phyloP scores from a whole-genome alignment of 1,140 invertebrate genomes.

The Nylanderia fulva region DNA sequence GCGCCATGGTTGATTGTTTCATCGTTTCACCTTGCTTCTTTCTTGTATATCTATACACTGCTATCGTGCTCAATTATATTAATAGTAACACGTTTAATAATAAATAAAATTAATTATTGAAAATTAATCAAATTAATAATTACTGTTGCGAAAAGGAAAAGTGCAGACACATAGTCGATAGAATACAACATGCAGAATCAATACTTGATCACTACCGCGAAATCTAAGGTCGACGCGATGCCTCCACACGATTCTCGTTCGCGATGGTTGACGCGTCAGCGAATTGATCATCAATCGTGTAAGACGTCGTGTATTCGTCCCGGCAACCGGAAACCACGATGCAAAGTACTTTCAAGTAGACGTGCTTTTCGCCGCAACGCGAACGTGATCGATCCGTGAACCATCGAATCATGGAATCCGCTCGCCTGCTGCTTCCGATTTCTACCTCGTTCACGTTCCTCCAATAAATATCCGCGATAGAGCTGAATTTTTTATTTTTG shows the following conservation, averaged over 20 bases:
- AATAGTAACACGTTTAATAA: too few relatives aligned
- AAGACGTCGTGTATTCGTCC: background rate
- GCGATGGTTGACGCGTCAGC: background rate
- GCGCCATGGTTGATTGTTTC: too few relatives aligned
- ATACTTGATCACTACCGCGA: background rate
- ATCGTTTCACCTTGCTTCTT: too few relatives aligned
- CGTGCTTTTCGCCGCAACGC: conserved; percentile 5
- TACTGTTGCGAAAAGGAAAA: background rate
- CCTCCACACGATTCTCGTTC: background rate
- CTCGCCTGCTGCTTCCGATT: background rate
- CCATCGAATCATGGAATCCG: background rate
- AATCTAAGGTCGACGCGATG: background rate
- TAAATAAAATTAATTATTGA: too few relatives aligned
- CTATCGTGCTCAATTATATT: too few relatives aligned
- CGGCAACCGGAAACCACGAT: conserved; percentile 29
- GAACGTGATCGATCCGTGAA: conserved; percentile 4
- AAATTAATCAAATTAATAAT: background rate
- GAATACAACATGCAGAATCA: background rate
- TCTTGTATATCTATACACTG: too few relatives aligned
- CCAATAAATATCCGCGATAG: too few relatives aligned
- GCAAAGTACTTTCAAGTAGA: conserved; percentile 15
- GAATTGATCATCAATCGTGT: conserved; percentile 46
- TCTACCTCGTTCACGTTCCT: background rate
- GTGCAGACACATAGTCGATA: background rate
- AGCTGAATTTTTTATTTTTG: background rate